phyloP scores from a whole-genome alignment of 2,888 invertebrate genomes.

The Seira ritae region DNA sequence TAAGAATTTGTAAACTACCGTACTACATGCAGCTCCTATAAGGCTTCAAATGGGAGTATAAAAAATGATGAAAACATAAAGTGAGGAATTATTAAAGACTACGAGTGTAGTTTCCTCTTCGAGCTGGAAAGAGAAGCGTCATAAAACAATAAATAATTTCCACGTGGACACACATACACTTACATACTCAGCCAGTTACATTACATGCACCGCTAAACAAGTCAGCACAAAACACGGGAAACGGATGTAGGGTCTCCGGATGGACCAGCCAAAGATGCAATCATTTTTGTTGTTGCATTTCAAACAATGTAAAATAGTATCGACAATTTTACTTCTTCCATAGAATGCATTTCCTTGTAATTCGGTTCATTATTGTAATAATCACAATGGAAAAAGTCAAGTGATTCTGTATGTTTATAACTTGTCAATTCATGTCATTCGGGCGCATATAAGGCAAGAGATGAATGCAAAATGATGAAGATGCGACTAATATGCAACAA shows the following conservation, averaged over 20 bases:
- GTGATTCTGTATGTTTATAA: too few relatives aligned
- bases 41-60: constrained; percentile 1
- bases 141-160: constrained; percentile 13
- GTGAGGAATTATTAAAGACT: not conserved
- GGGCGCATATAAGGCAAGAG: not conserved
- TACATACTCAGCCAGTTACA: not conserved
- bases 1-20: not conserved
- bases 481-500: constrained; percentile 7
- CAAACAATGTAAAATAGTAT: too few relatives aligned
- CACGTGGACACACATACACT: constrained; percentile 2
- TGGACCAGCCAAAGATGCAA: too few relatives aligned
- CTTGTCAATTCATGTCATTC: not conserved
- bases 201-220: not conserved
- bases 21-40: not conserved
- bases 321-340: too few relatives aligned
- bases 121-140: not conserved
- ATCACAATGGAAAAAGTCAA: too few relatives aligned
- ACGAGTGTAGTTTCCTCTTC: not conserved
- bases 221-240: too few relatives aligned
- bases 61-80: not conserved
- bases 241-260: too few relatives aligned
- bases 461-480: not conserved
- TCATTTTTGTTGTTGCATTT: too few relatives aligned
- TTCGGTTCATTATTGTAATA: too few relatives aligned
- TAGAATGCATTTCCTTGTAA: too few relatives aligned